phyloP scores from a whole-genome alignment of 2,113 vertebrate genomes.

The Oenanthe oenanthe region DNA sequence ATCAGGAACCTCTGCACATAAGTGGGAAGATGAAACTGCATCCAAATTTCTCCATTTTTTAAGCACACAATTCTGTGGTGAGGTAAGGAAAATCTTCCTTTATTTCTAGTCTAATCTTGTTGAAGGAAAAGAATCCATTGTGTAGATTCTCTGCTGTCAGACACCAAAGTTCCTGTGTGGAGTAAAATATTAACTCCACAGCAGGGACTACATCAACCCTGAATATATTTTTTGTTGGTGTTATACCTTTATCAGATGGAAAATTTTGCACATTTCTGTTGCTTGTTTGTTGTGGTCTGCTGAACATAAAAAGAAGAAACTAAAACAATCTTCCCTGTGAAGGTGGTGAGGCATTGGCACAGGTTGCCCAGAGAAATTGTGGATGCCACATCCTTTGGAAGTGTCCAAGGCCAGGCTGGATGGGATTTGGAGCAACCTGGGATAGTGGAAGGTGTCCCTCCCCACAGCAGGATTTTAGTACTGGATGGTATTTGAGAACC shows the following conservation, averaged over 20 bases:
- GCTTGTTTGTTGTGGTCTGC: not conserved
- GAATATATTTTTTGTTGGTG: not conserved
- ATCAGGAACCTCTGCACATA: not conserved
- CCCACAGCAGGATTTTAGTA: not conserved
- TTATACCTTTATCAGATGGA: not conserved
- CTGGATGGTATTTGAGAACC: not conserved
- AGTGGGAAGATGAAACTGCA: not conserved
- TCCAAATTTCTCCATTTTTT: not conserved
- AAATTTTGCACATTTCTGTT: accelerated
- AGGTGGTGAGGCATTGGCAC: not conserved
- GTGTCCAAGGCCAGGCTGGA: not conserved
- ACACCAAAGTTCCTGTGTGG: not conserved
- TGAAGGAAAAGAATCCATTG: not conserved
- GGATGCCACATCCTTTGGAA: not conserved
- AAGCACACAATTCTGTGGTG: accelerated
- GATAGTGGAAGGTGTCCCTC: not conserved
- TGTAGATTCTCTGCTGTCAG: not conserved
- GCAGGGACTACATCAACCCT: not conserved
- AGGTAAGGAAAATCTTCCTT: not conserved
- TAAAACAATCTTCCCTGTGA: not conserved
- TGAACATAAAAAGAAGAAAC: not conserved
- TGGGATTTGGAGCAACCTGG: not conserved
- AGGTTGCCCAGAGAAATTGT: not conserved
- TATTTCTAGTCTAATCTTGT: not conserved
- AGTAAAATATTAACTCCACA: not conserved